Evolutionary conservation across 1,140 invertebrate species (phyloP), one percentile per base, ranked within the genome.

Genomic region (Bombus sylvicola): DNA sequence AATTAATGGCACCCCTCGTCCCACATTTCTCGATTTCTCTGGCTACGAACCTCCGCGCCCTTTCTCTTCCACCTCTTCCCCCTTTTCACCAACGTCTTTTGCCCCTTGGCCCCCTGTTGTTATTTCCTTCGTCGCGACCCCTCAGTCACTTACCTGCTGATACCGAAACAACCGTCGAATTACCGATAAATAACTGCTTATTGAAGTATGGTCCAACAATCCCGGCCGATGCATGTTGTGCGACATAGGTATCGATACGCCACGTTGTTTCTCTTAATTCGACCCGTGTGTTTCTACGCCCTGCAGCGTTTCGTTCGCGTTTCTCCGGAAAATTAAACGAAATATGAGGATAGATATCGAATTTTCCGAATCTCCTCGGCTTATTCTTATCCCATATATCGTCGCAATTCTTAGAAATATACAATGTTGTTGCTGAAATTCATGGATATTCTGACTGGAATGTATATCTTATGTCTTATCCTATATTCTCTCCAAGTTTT

Each of bases 1-100:
- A 91, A 91, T 91, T 91, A 91, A 91, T 91, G 89, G 89, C 89
- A 85, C 78, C 88, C 83, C 66, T 84, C 85, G 89, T 91, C 85
- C 89, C 86, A 91, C 90, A 90, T 90, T 91, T 91, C 89, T 89
- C 86, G 87, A 87, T 91, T 89, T 89, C 83, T 91, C 87, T 79
- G 80, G 68, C 83, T 85, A 69, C 81, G 83, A 68, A 64, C 34
- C 41, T 79, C 77, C 41, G 57, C 64, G 22, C 47, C 18, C 37
- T 69, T 43, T n/a, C 41, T 64, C 57, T 77, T 8, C 10, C 39
- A 74, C 59, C 66, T 37, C 34, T 31, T 68, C 28, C 18, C 18
- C 43, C 68, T 28, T 18, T 57, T n/a, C 22, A 15, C 53, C 13
- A 12, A 15, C 34, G 18, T 74, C 37, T 66, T 64, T 34, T 31